These are phyloP conservation scores for Lacerta bilineata DNA, from an alignment of 2,797 vertebrate species.

Conservation along the genomic window DNA sequence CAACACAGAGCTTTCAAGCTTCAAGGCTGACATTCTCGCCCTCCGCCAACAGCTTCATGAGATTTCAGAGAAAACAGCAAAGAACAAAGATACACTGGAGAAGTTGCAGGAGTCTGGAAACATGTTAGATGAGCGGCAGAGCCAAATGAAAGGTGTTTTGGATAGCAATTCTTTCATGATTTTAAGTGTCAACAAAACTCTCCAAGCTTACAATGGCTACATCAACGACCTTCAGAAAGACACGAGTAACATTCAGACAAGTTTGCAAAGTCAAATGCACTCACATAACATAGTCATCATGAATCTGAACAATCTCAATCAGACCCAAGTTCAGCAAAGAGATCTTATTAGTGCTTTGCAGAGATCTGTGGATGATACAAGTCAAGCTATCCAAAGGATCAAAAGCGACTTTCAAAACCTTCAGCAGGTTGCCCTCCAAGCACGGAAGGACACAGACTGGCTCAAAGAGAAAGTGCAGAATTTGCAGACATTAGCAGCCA, in stretches of 20 bases:
- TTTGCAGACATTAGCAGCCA: conserved; percentile 87
- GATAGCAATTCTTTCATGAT: conserved; percentile 88
- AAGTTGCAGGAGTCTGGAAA: conserved; percentile 88
- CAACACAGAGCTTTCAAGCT: conserved; percentile 91
- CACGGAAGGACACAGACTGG: conserved; percentile 90
- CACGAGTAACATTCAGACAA: conserved; percentile 87
- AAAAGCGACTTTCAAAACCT: conserved; percentile 91
- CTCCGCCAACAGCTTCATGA: conserved; percentile 90
- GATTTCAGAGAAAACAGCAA: conserved; percentile 89
- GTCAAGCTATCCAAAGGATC: conserved; percentile 89
- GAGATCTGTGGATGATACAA: conserved; percentile 90
- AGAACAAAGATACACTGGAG: conserved; percentile 89
- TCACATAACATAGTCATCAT: conserved; percentile 87
- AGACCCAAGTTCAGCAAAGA: conserved; percentile 93
- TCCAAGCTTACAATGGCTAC: conserved; percentile 86
- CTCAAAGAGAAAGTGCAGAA: conserved; percentile 90
- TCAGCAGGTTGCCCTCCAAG: conserved; percentile 90
- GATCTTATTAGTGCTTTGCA: conserved; percentile 86
- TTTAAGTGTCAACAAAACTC: conserved; percentile 89
- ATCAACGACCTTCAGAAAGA: conserved; percentile 89
- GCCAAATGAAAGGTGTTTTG: conserved; percentile 87
- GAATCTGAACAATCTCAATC: conserved; percentile 90
- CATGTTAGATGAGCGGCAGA: conserved; percentile 87
- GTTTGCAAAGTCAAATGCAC: conserved; percentile 89
- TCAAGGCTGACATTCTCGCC: conserved; percentile 89